Evolutionary conservation across 2,797 vertebrate species (phyloP).

Genomic region (Sebastes umbrosus): DNA sequence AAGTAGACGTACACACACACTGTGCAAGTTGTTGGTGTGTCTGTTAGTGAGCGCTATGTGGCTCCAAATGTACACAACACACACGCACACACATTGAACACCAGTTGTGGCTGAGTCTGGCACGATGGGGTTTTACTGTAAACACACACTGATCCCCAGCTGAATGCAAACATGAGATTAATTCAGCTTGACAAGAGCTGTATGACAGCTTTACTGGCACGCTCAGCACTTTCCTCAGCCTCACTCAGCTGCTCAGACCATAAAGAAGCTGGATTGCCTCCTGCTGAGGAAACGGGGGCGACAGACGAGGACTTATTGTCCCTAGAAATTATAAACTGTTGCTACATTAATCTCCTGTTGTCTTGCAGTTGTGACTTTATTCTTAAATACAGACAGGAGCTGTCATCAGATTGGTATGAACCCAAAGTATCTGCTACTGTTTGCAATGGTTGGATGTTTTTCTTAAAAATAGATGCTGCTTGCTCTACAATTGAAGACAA

Average conservation of each 20-base stretch:
- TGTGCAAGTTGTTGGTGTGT: neutral
- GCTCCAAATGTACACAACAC: neutral
- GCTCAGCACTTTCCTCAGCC: conserved; percentile 27
- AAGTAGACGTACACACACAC: neutral
- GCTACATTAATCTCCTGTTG: conserved; percentile 10
- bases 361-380: neutral
- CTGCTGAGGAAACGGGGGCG: neutral
- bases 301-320: neutral
- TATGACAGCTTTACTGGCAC: conserved; percentile 32
- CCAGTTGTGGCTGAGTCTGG: conserved; percentile 4
- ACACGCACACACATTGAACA: neutral
- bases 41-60: neutral
- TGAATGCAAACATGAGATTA: conserved; percentile 42
- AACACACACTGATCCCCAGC: neutral
- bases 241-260: conserved; percentile 22
- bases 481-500: neutral
- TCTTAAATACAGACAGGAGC: neutral
- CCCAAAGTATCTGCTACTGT: neutral
- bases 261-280: conserved; percentile 25
- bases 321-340: neutral
- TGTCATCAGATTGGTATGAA: conserved; percentile 8
- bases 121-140: neutral
- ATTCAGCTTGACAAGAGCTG: conserved; percentile 22
- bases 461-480: neutral
- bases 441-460: neutral